These are phyloP conservation scores for Aporophyla lueneburgensis DNA, from an alignment of 2,888 invertebrate species.

Conservation along the genomic window DNA sequence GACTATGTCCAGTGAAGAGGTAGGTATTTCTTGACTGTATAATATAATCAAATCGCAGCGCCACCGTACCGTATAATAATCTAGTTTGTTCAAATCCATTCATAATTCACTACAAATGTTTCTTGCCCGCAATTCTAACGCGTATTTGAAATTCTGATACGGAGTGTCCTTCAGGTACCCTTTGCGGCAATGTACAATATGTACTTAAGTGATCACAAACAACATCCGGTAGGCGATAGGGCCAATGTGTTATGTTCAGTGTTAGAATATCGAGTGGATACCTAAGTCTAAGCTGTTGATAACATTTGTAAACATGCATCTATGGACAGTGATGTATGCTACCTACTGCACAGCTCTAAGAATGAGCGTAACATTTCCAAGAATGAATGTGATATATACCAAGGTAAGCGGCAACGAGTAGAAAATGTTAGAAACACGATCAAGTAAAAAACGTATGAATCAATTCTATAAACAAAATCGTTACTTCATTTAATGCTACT, in stretches of 20 bases:
- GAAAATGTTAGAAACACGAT: background rate
- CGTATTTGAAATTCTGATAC: constrained; percentile 79
- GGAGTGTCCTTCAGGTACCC: constrained; percentile 85
- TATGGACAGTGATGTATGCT: background rate
- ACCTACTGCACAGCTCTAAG: background rate
- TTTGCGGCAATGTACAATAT: constrained; percentile 65
- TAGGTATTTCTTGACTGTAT: constrained; percentile 20
- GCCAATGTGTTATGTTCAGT: constrained; percentile 47
- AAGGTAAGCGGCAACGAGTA: background rate
- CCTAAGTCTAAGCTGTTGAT: constrained; percentile 42
- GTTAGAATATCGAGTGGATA: constrained; percentile 35
- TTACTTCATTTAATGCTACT: no score
- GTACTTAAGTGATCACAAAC: constrained; percentile 70
- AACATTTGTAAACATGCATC: constrained; percentile 27
- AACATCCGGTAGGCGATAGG: constrained; percentile 80
- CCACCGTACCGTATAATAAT: constrained; percentile 36
- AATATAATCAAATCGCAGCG: constrained; percentile 30
- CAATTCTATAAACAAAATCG: background rate
- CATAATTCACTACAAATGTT: constrained; percentile 49
- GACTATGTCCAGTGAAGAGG: background rate
- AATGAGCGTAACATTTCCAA: background rate
- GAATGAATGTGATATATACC: background rate
- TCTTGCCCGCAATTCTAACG: constrained; percentile 60
- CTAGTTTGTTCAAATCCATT: constrained; percentile 24
- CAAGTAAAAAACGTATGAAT: background rate